A percentile compares a stretch with the other conserved stretches of the same genome.
These are phyloP conservation scores for Parnassius apollo DNA, from an alignment of 2,888 invertebrate genomes.

Conservation along the genomic window DNA sequence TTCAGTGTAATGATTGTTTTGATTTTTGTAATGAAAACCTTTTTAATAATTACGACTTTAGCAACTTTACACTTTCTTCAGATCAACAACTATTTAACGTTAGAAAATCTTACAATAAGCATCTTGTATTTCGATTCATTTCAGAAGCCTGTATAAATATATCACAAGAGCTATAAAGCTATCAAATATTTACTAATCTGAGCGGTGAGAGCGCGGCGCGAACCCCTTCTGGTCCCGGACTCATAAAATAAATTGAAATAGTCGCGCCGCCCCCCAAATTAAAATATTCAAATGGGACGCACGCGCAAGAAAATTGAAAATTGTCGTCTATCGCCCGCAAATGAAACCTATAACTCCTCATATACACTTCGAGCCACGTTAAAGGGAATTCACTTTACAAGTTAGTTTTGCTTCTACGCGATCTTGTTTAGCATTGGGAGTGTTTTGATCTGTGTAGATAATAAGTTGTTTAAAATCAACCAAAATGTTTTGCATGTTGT, in stretches of 20 bases:
- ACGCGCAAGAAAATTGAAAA: conserved; percentile 82
- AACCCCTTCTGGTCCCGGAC: conserved; percentile 76
- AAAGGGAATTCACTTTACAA: conserved; percentile 27
- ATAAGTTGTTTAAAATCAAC: neutral
- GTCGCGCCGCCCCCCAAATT: conserved; percentile 81
- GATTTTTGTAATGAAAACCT: too few species aligned
- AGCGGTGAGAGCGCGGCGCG: conserved; percentile 70
- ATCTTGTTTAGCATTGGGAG: conserved; percentile 1
- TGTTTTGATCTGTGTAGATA: neutral
- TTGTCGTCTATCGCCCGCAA: conserved; percentile 82
- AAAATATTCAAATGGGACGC: conserved; percentile 82
- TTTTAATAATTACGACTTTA: too few species aligned
- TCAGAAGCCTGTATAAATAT: conserved; percentile 71
- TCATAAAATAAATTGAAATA: conserved; percentile 82
- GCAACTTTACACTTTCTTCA: too few species aligned
- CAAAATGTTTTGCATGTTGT: neutral
- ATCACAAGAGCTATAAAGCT: conserved; percentile 78
- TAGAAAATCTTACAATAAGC: conserved; percentile 22
- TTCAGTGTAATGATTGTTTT: too few species aligned
- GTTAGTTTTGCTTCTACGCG: conserved; percentile 1
- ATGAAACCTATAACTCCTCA: conserved; percentile 80
- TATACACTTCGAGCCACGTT: conserved; percentile 59
- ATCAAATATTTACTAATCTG: conserved; percentile 82
- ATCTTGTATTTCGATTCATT: conserved; percentile 52
- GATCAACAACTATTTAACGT: neutral